These are phyloP conservation scores for Phyllotreta cruciferae DNA, from an alignment of 2,888 invertebrate species.

Conservation along the genomic window DNA sequence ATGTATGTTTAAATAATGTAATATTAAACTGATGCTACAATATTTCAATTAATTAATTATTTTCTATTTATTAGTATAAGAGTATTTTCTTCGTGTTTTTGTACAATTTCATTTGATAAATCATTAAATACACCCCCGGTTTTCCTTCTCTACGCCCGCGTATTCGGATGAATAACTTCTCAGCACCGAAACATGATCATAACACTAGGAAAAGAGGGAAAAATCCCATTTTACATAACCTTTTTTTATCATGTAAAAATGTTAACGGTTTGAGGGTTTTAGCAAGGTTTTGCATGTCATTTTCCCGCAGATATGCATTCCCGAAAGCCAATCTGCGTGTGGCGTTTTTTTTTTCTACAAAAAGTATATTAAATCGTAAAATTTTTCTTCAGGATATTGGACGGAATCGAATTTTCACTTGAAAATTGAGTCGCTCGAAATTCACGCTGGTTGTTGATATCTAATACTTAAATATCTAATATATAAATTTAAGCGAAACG, in stretches of 20 bases:
- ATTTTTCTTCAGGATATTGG: constrained; percentile 16
- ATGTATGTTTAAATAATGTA: too few relatives aligned
- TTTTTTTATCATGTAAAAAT: constrained; percentile 57
- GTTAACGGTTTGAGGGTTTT: constrained; percentile 52
- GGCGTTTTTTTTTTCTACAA: constrained; percentile 1
- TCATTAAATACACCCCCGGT: background rate
- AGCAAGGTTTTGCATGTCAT: constrained; percentile 45
- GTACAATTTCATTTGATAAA: too few relatives aligned
- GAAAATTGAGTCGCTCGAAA: constrained; percentile 1
- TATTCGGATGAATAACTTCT: constrained; percentile 52
- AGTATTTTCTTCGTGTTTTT: too few relatives aligned
- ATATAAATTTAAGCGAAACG: background rate
- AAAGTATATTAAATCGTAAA: constrained; percentile 22
- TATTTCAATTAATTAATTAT: too few relatives aligned
- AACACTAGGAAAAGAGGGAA: constrained; percentile 49
- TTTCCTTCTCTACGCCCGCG: background rate
- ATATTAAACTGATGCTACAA: too few relatives aligned
- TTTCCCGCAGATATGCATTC: constrained; percentile 32
- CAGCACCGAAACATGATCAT: constrained; percentile 53
- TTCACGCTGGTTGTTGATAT: too few relatives aligned
- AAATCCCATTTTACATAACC: constrained; percentile 53
- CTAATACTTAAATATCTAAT: background rate
- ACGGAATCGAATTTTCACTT: constrained; percentile 10
- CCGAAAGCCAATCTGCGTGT: constrained; percentile 13
- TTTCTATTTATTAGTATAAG: too few relatives aligned